These are phyloP conservation scores for Pasiphila rectangulata DNA, from an alignment of 2,888 invertebrate species.

Conservation along the genomic window DNA sequence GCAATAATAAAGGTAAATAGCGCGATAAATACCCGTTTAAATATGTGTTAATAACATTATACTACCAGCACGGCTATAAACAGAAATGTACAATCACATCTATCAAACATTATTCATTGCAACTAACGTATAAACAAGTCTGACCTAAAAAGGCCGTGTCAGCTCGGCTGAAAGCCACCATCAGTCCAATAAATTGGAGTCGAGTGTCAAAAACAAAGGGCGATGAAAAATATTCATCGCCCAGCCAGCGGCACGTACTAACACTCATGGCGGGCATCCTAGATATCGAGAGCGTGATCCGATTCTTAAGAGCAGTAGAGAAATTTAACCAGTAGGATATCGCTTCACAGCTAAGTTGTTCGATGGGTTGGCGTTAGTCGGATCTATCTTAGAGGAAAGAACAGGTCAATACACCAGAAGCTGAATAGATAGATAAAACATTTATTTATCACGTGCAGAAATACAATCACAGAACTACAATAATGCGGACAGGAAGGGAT, in stretches of 20 bases:
- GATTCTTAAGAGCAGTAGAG: conserved; percentile 8
- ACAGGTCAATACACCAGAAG: not conserved
- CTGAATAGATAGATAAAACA: too few relatives aligned
- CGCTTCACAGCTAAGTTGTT: too few relatives aligned
- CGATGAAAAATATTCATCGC: conserved; percentile 49
- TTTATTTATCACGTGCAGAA: too few relatives aligned
- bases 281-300: conserved; percentile 45
- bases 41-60: too few relatives aligned
- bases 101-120: not conserved
- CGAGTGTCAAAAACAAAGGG: conserved; percentile 42
- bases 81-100: too few relatives aligned
- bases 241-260: conserved; percentile 46
- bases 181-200: conserved; percentile 28
- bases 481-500: too few relatives aligned
- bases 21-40: too few relatives aligned
- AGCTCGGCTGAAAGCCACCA: conserved; percentile 25
- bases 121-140: not conserved
- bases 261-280: conserved; percentile 50
- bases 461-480: too few relatives aligned
- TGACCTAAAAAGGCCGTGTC: not conserved
- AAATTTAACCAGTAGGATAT: conserved; percentile 2
- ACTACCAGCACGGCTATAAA: too few relatives aligned
- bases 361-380: too few relatives aligned
- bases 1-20: too few relatives aligned
- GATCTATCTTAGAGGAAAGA: too few relatives aligned